These are phyloP conservation scores for Danio aesculapii DNA, from an alignment of 2,797 vertebrate genomes.

Conservation along the genomic window DNA sequence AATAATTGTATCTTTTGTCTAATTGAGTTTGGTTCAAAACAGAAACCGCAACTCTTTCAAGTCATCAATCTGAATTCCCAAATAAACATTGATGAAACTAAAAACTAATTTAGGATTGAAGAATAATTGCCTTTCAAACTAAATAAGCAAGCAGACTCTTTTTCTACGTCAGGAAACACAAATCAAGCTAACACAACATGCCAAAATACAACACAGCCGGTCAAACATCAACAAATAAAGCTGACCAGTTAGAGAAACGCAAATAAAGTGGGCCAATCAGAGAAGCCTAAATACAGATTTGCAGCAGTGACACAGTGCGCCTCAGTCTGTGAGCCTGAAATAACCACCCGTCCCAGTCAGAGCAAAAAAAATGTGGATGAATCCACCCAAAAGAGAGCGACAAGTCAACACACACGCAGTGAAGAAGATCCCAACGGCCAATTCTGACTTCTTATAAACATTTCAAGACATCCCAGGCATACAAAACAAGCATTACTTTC, in stretches of 20 bases:
- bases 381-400: conserved; percentile 39
- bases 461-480: background rate
- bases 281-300: conserved; percentile 49
- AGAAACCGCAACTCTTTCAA: background rate
- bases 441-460: background rate
- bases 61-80: background rate
- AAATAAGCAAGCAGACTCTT: background rate
- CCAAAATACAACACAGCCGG: conserved; percentile 39
- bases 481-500: background rate
- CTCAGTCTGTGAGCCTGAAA: conserved; percentile 52
- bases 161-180: conserved; percentile 1
- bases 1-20: background rate
- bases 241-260: conserved; percentile 21
- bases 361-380: conserved; percentile 20
- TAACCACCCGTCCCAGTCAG: conserved; percentile 20
- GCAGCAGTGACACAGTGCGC: conserved; percentile 35
- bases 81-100: background rate
- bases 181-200: conserved; percentile 39
- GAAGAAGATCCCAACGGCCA: background rate
- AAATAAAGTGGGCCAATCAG: conserved; percentile 34
- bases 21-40: background rate
- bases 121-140: background rate
- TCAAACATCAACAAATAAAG: conserved; percentile 35
- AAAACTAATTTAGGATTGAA: background rate
- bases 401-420: background rate